Evolutionary conservation across 53 echinoderm and acorn worm genomes (phyloP).

Genomic region (Apostichopus leukothele): DNA sequence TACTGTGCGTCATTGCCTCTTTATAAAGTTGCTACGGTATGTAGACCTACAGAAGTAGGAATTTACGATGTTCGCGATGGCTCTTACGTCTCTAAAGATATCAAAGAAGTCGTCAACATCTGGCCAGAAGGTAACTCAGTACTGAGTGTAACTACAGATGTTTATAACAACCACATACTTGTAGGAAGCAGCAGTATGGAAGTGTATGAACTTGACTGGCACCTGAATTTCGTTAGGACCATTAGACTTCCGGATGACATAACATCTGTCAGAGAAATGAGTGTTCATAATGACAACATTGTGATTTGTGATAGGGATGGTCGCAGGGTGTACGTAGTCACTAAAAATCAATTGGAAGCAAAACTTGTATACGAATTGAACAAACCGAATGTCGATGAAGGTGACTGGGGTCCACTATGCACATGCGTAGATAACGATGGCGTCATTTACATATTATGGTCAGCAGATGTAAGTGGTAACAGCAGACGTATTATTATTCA

Average conservation of each 20-base stretch:
- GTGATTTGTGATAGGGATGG: background rate
- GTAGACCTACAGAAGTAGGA: conserved; percentile 5
- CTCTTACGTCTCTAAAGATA: background rate
- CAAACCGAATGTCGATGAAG: background rate
- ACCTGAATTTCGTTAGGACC: background rate
- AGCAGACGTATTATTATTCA: background rate
- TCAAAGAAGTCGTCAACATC: background rate
- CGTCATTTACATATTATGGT: background rate
- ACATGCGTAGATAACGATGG: background rate
- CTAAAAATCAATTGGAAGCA: background rate
- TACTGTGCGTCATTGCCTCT: background rate
- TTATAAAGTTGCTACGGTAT: conserved; percentile 1
- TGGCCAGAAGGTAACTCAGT: background rate
- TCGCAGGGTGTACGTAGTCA: background rate
- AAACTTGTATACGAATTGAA: background rate
- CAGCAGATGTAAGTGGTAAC: background rate
- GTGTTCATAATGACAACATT: background rate
- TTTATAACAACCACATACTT: background rate
- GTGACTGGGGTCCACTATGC: background rate
- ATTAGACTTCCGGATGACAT: background rate
- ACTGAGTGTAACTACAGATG: background rate
- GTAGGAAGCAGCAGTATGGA: conserved; percentile 12
- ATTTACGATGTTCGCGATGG: background rate
- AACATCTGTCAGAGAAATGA: background rate
- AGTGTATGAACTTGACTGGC: background rate